A percentile compares a stretch with the other conserved stretches of the same genome.
These are phyloP conservation scores for Penelope pileata DNA, from an alignment of 2,113 vertebrate species.

Conservation along the genomic window DNA sequence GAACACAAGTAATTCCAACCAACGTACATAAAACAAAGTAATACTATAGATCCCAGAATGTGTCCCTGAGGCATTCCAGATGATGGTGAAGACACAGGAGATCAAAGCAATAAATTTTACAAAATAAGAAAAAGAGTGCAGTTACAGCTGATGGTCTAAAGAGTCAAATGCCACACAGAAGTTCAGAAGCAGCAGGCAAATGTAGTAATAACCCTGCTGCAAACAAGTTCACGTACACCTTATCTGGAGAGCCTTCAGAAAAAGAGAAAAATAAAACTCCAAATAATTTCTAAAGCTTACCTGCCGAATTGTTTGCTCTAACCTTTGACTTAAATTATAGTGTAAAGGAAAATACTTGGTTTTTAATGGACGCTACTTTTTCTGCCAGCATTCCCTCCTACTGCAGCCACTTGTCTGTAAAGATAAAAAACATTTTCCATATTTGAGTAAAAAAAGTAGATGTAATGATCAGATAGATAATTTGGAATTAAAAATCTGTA, in stretches of 20 bases:
- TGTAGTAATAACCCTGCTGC: neutral
- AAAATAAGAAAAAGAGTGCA: slow-evolving; percentile 44
- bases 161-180: slow-evolving; percentile 9
- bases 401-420: neutral
- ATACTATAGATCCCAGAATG: neutral
- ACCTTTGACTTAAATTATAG: neutral
- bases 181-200: slow-evolving; percentile 9
- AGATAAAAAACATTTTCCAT: neutral
- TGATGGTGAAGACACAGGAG: slow-evolving; percentile 52
- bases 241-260: slow-evolving; percentile 10
- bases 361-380: neutral
- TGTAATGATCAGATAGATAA: neutral
- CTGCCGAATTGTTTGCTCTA: neutral
- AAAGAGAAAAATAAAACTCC: neutral
- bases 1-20: slow-evolving; percentile 38
- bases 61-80: slow-evolving; percentile 2
- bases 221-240: neutral
- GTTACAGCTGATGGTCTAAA: slow-evolving; percentile 24
- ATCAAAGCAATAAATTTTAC: slow-evolving; percentile 45
- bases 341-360: neutral
- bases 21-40: slow-evolving; percentile 30
- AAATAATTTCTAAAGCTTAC: neutral
- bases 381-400: neutral
- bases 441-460: neutral
- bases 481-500: neutral